Evolutionary conservation across 2,113 vertebrate genomes (phyloP), one percentile per base, ranked within the genome.

Genomic region (Cottus gobio): DNA sequence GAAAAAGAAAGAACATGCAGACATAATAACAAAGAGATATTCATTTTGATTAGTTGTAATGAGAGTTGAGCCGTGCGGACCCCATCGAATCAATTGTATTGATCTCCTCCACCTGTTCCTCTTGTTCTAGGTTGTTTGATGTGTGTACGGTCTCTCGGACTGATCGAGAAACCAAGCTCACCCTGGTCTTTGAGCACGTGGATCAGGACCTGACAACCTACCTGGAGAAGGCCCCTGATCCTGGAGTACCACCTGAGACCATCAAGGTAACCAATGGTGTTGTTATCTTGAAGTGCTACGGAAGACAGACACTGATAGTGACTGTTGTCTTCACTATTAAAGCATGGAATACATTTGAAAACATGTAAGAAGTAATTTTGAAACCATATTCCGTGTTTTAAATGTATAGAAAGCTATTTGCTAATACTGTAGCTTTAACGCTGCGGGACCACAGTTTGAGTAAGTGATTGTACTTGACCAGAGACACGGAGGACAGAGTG

Each of bases 161-260:
- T 84, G 97, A 99, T 92, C 94, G 98, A 89, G 98, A 99, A 94
- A 99, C 98, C 64, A 99, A 97, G 90, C 95, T 99, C 88, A 99
- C 97, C 0, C 93, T 99, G 92, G 98, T 99, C 75, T 99, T 99
- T 91, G 98, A 99, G 94, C 98, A 99, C 2, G 97, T 99, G 90
- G 98, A 99, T 94, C 98, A 99, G 95, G 98, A 99, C 92, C 95
- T 99, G 94, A 98, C 97, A 90, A 98, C 97, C 87, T 99, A 99
- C 87, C 94, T 99, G 95, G 96, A 99, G 94, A 99, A 99, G 95
- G 97, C 97, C 88, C 98, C 98, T 36, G 97, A 98, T 76, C 98
- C 98, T 34, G 98, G 98, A 80, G 97, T 99, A 48, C 98, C 98
- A 63, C 96, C 95, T 28, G 98, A 99, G 95, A 99, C 97, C 71